Percentiles rank a stretch among this genome's conserved stretches.
These are phyloP conservation scores for Rhizoglyphus robini DNA, from an alignment of 1,140 invertebrate genomes.

Conservation along the genomic window DNA sequence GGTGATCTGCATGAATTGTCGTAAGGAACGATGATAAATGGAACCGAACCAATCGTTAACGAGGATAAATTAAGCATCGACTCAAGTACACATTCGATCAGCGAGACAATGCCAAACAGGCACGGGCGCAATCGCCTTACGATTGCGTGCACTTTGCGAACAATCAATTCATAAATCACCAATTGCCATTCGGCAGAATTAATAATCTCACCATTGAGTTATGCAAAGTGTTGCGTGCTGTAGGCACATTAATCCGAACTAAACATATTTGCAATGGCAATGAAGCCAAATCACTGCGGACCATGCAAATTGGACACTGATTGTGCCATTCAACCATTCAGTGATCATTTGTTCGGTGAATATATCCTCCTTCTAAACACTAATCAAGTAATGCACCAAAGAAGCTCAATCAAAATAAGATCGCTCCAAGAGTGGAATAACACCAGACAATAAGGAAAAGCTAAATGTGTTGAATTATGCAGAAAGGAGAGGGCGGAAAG, in stretches of 20 bases:
- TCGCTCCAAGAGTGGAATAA: too few species aligned
- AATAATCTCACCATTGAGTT: background rate
- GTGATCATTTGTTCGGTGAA: background rate
- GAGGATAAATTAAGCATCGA: slow-evolving; percentile 4
- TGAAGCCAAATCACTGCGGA: background rate
- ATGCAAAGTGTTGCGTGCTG: slow-evolving; percentile 7
- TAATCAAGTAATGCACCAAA: too few species aligned
- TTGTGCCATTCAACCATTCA: background rate
- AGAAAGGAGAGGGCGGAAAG: background rate
- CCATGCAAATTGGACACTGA: background rate
- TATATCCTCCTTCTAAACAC: too few species aligned
- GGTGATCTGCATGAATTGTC: too few species aligned
- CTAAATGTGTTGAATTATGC: background rate
- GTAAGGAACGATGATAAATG: slow-evolving; percentile 8
- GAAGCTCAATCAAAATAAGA: too few species aligned
- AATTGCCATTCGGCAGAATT: background rate
- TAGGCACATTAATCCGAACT: background rate
- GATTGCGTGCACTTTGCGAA: background rate
- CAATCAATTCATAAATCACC: background rate
- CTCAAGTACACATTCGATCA: background rate
- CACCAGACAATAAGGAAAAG: too few species aligned
- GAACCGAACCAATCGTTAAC: background rate
- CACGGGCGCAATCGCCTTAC: background rate
- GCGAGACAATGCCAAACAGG: background rate
- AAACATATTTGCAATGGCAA: background rate